These are phyloP conservation scores for Glyptemys insculpta DNA, from an alignment of 2,797 vertebrate genomes.

Conservation along the genomic window DNA sequence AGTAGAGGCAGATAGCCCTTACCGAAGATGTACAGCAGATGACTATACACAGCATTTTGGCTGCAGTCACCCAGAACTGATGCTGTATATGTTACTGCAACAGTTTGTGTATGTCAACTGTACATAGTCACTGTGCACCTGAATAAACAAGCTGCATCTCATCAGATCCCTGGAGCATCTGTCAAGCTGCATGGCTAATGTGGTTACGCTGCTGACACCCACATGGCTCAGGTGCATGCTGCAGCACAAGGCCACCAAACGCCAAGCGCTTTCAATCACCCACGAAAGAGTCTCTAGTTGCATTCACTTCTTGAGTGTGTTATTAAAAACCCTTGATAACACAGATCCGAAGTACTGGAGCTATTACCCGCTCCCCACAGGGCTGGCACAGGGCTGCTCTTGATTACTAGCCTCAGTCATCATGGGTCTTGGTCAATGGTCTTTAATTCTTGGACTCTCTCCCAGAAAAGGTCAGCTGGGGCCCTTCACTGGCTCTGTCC, in stretches of 20 bases:
- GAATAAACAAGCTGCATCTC: neutral
- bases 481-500: neutral
- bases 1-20: neutral
- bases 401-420: neutral
- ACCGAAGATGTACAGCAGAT: neutral
- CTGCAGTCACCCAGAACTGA: neutral
- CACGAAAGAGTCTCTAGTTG: neutral
- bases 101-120: neutral
- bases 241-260: neutral
- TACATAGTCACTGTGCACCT: neutral
- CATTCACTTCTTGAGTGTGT: neutral
- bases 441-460: neutral
- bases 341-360: neutral
- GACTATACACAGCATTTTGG: neutral
- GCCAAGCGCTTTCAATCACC: neutral
- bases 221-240: neutral
- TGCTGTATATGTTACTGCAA: neutral
- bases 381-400: neutral
- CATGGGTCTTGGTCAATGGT: neutral
- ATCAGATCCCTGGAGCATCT: neutral
- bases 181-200: fast-evolving
- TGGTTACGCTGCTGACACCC: neutral
- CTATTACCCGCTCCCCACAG: neutral
- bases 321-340: neutral
- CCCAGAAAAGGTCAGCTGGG: neutral